These are phyloP conservation scores for Delphinapterus leucas DNA, from an alignment of 2,113 vertebrate genomes.

Conservation along the genomic window DNA sequence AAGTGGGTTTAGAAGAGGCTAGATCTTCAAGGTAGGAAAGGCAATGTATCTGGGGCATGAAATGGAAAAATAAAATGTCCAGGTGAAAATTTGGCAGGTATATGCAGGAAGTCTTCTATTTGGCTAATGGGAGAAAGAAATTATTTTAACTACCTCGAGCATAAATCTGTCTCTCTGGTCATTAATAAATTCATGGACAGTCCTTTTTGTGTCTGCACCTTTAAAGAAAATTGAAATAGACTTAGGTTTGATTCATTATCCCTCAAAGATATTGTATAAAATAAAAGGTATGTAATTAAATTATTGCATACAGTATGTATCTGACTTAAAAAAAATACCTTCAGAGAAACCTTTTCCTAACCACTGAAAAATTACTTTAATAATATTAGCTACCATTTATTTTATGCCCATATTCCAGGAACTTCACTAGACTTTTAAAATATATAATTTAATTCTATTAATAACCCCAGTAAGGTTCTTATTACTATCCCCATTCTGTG, in stretches of 20 bases:
- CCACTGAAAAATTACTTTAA: background rate
- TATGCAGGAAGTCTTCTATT: background rate
- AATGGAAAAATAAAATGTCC: background rate
- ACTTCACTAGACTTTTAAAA: background rate
- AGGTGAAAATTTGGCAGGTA: background rate
- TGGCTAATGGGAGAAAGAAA: background rate
- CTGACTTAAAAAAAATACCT: background rate
- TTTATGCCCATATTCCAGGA: background rate
- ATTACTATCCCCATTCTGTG: background rate
- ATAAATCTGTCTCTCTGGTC: conserved; percentile 79
- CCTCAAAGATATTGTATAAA: background rate
- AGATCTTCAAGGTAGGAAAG: background rate
- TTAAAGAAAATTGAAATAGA: conserved; percentile 60
- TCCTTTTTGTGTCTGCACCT: conserved; percentile 74
- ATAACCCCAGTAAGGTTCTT: background rate
- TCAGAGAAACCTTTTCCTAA: background rate
- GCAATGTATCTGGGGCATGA: background rate
- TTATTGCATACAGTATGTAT: background rate
- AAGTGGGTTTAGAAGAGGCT: background rate
- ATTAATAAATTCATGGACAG: conserved; percentile 74
- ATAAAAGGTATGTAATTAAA: background rate
- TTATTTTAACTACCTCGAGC: conserved; percentile 78
- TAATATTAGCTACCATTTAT: background rate
- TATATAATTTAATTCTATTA: background rate
- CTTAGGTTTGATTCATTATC: conserved; percentile 16